Percentiles rank a stretch among this genome's conserved stretches.
These are phyloP conservation scores for Pelosia muscerda DNA, from an alignment of 2,888 invertebrate species.

Conservation along the genomic window DNA sequence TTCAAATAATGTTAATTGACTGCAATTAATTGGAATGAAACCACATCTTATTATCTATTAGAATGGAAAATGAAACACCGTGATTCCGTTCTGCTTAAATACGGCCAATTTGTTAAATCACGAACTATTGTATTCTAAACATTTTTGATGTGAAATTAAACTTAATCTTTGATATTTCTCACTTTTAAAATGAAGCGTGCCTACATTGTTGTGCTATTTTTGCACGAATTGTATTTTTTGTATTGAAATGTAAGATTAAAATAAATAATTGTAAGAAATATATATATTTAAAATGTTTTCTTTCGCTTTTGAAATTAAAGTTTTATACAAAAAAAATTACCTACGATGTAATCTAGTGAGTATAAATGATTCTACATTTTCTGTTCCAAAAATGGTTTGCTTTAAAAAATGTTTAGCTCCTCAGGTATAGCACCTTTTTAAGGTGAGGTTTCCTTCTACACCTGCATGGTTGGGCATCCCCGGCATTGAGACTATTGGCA, in stretches of 20 bases:
- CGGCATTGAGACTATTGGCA: no score
- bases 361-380: not conserved
- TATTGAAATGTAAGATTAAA: slow-evolving; percentile 12
- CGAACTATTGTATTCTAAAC: slow-evolving; percentile 9
- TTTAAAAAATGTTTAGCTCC: no score
- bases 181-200: slow-evolving; percentile 16
- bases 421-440: no score
- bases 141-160: not conserved
- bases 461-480: no score
- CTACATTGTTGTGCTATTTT: slow-evolving; percentile 11
- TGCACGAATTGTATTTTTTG: slow-evolving; percentile 11
- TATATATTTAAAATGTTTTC: not conserved
- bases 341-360: not conserved
- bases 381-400: no score
- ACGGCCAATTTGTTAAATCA: no score
- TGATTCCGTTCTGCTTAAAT: no score
- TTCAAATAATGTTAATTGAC: no score
- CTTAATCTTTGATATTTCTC: slow-evolving; percentile 8
- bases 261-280: slow-evolving; percentile 11
- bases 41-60: no score
- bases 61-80: no score
- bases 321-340: not conserved
- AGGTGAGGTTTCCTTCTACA: no score
- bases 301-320: not conserved
- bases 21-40: no score